Conservation (phyloP, 53 echinoderm and acorn worm genomes). For the Holothuria scabra region DNA sequence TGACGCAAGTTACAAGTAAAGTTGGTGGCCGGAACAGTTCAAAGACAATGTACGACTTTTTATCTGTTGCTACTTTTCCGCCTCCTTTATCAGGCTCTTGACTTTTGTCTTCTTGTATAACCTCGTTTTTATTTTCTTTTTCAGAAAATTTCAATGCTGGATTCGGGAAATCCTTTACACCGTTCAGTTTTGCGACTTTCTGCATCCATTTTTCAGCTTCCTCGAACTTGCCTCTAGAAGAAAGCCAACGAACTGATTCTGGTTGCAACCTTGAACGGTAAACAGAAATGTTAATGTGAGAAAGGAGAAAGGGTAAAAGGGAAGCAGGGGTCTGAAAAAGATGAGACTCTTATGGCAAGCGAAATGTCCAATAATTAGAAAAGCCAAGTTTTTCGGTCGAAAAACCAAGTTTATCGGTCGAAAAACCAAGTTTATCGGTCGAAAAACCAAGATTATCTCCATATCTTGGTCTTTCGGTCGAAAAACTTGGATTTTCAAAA, state of each 20-base stretch:
- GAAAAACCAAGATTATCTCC: too few relatives aligned
- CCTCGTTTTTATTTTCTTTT: background rate
- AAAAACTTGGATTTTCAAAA: too few relatives aligned
- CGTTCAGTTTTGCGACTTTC: conserved; percentile 76
- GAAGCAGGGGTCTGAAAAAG: background rate
- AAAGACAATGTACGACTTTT: background rate
- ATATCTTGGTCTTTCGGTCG: too few relatives aligned
- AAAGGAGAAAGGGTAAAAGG: background rate
- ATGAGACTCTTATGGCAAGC: too few relatives aligned
- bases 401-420: too few relatives aligned
- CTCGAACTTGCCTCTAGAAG: conserved; percentile 61
- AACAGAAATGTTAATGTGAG: background rate
- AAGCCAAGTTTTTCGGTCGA: too few relatives aligned
- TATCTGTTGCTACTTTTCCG: background rate
- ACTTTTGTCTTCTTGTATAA: too few relatives aligned
- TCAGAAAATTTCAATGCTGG: conserved; percentile 1
- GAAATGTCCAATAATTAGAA: too few relatives aligned
- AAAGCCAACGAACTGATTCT: conserved; percentile 79
- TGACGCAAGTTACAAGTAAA: background rate
- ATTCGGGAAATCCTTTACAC: conserved; percentile 33
- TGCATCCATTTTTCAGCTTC: conserved; percentile 72
- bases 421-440: too few relatives aligned
- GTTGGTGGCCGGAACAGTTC: conserved; percentile 17
- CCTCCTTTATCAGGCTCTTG: background rate
- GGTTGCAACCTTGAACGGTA: conserved; percentile 60